Percentiles rank a stretch among this genome's conserved stretches.
Conservation (phyloP, 1,140 invertebrate species). For the Neomicropteryx cornuta region DNA sequence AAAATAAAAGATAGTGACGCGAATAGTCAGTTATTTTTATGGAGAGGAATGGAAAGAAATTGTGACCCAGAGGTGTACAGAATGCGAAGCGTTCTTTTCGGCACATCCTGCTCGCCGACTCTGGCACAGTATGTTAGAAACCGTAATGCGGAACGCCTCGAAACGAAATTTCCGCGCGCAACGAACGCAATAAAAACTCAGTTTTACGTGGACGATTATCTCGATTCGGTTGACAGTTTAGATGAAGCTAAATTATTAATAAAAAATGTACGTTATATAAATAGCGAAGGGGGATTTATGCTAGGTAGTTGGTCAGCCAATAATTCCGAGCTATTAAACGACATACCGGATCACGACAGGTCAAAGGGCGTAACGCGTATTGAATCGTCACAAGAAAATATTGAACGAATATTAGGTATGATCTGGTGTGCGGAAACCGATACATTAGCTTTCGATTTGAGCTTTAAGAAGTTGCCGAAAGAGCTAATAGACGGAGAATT, state of each 20-base stretch:
- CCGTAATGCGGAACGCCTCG: not conserved
- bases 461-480: not conserved
- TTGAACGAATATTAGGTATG: not conserved
- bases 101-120: slow-evolving; percentile 9
- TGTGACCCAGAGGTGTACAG: not conserved
- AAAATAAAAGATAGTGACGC: not conserved
- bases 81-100: slow-evolving; percentile 6
- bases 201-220: slow-evolving; percentile 6
- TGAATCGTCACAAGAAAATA: not conserved
- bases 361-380: not conserved
- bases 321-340: not conserved
- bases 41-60: not conserved
- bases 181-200: slow-evolving; percentile 1
- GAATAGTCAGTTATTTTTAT: not conserved
- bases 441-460: not conserved
- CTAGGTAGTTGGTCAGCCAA: not conserved
- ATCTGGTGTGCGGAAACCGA: not conserved
- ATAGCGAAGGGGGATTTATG: not conserved
- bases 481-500: not conserved
- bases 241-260: not conserved
- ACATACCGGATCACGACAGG: not conserved
- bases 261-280: not conserved
- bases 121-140: slow-evolving; percentile 11
- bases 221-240: slow-evolving; percentile 3
- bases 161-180: not conserved